Base-by-base conservation (phyloP, 2,888 invertebrate genomes). In the Eupeodes latifasciatus region DNA sequence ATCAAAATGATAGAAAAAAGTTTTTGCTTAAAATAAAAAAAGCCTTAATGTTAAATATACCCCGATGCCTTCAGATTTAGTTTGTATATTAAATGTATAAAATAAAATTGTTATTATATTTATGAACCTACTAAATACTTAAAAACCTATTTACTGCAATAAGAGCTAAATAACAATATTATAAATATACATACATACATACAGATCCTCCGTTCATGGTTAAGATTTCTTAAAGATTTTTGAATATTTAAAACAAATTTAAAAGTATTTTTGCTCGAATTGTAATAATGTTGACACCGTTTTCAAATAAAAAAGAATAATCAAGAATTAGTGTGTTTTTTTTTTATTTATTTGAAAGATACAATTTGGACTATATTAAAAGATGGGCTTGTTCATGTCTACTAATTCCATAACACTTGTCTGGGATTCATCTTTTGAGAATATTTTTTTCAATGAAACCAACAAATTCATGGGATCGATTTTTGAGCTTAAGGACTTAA, bases 101-200 rank as follows among this genome's bases (percentile, higher is more conserved):
- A 47, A 76, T 80, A 51, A 53, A 62, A 44, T 61, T 83, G 53
- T 79, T 83, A 53, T 72, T 64, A 57, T 64, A 57, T 82, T 59
- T 67, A 61, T 16, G 62, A 62, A 62, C n/a, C 40, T 61, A 61
- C 34, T 78, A 27, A 27, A 27, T 27, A 27, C 27, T 27, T 27
- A 27, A 1, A 27, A 27, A 79, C 47, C 19, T 36, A 76, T 80
- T 80, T 57, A 71, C 40, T 75, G 27, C 57, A 80, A 69, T 84
- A 62, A 64, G 61, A 47, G 84, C 80, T 16, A 74, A 14, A 75
- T 10, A 76, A 80, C 59, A 80, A 84, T 71, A 76, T 66, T 67
- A 49, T 40, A 62, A 5, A 7, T 11, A 53, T 72, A 27, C 47
- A 51, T 14, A 27, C 47, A 51, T 14, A 5, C 1, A 57, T 55